phyloP scores from a whole-genome alignment of 2,888 invertebrate species.

The Thera obeliscata region DNA sequence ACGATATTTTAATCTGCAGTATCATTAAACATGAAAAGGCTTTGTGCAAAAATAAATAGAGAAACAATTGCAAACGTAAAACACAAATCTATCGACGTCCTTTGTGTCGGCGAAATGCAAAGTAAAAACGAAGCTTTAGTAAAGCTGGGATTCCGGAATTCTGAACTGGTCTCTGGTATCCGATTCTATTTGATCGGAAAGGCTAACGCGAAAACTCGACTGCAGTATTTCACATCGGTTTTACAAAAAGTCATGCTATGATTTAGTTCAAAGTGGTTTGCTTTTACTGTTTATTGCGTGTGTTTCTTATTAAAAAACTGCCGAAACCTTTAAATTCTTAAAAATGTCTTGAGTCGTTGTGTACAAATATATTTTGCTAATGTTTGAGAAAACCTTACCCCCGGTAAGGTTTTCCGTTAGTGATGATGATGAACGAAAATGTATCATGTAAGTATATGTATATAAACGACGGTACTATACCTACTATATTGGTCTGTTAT shows the following conservation, averaged over 20 bases:
- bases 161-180: not conserved
- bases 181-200: not conserved
- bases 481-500: no score
- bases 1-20: no score
- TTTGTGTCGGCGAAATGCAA: not conserved
- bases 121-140: not conserved
- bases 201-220: not conserved
- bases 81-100: not conserved
- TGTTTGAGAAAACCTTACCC: no score
- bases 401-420: no score
- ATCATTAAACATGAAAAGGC: no score
- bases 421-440: no score
- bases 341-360: no score
- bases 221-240: not conserved
- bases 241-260: not conserved
- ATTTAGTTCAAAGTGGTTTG: not conserved
- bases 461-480: no score
- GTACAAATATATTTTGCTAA: no score
- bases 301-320: not conserved
- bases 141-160: constrained; percentile 1
- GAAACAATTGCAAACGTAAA: not conserved
- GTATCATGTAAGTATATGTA: no score
- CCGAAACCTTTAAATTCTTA: no score
- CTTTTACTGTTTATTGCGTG: not conserved
- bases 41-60: not conserved